Evolutionary conservation across 1,140 invertebrate genomes (phyloP), one percentile per base, ranked within the genome.

Genomic region (Lutraria rhynchaena): DNA sequence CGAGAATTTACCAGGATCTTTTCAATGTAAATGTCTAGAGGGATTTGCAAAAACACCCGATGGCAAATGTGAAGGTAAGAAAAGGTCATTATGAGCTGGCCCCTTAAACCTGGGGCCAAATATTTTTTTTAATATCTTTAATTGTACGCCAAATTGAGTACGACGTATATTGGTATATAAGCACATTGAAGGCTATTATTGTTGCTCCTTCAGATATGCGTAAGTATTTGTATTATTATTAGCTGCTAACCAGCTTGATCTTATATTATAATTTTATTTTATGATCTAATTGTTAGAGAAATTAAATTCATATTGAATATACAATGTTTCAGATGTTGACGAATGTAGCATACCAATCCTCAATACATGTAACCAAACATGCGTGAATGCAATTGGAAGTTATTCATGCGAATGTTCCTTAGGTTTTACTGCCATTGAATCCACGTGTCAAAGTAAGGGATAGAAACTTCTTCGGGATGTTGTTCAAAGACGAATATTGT

Each of bases 371-470:
- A 4, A 22, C 11, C 55, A 57, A 27, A 4, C 15, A 27, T 57
- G 55, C 22, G 24, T 19, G 11, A 57, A 57, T n/a, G n/a, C 11
- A 19, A 19, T 57, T n/a, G 55, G 55, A 3, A 17, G 55, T n/a
- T 57, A 57, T 57, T 57, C 55, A 13, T 57, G 55, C 35, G 27
- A 13, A 4, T 73, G 70, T 37, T 3, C 31, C 22, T 19, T 31
- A 35, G 70, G 70, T 22, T 69, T 31, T 35, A 22, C n/a, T 19
- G 11, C n/a, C 15, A 29, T 41, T 17, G 24, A 44, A 19, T 33
- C 17, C 17, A 69, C 31, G 27, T 69, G 65, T 69, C 44, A 19
- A 44, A 41, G 65, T 69, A 46, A 31, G 55, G 69, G 31, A 29
- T 35, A 27, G 3, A 60, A 27, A 31, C 24, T 35, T 31, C 58